Evolutionary conservation across 2,113 vertebrate genomes (phyloP).

Genomic region (Limnothrissa miodon): DNA sequence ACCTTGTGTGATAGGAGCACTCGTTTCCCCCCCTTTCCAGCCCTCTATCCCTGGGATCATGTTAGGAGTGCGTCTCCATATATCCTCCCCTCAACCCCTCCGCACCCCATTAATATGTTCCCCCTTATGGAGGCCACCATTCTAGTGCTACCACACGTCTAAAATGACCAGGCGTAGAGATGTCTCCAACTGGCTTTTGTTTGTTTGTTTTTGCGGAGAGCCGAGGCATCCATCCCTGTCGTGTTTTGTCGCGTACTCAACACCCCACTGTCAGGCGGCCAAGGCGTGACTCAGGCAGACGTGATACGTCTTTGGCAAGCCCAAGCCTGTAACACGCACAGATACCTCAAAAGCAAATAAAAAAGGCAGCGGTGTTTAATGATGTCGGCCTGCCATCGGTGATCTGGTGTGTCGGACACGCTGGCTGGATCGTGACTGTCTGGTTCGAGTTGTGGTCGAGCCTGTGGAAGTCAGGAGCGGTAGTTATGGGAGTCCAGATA

Average conservation of each 20-base stretch:
- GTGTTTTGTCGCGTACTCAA: not conserved
- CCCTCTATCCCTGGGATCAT: not conserved
- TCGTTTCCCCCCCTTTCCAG: not conserved
- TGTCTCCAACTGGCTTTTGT: not conserved
- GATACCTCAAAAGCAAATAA: constrained; percentile 33
- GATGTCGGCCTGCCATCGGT: constrained; percentile 15
- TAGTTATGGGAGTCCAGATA: constrained; percentile 13
- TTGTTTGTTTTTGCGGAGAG: constrained; percentile 2
- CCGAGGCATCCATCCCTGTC: not conserved
- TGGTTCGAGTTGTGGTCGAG: constrained; percentile 28
- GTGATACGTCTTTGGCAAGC: not conserved
- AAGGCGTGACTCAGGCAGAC: not conserved
- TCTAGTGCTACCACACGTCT: not conserved
- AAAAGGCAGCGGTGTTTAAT: constrained; percentile 19
- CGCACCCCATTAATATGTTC: too few species aligned
- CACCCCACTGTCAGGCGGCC: constrained; percentile 12
- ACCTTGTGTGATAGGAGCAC: not conserved
- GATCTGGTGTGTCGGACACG: constrained; percentile 13
- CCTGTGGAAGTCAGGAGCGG: not conserved
- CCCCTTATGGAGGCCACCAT: not conserved
- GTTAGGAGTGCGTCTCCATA: not conserved
- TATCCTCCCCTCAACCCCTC: too few species aligned
- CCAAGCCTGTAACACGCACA: not conserved
- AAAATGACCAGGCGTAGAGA: not conserved
- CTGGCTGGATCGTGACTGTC: constrained; percentile 16